Conservation (phyloP, 2,888 invertebrate genomes). For the Omphaloscelis lunosa region DNA sequence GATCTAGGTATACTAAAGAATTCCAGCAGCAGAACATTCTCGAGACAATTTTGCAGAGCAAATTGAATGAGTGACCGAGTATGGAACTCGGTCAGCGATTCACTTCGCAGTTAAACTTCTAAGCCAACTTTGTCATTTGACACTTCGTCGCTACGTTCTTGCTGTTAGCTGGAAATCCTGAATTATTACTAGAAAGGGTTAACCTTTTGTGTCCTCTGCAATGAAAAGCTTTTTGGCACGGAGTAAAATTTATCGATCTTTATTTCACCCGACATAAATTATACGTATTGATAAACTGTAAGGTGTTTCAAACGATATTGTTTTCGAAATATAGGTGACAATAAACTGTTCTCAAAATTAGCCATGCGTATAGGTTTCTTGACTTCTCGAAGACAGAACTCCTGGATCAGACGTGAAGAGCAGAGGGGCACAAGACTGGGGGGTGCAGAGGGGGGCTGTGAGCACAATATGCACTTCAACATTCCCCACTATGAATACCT, state of each 20-base stretch:
- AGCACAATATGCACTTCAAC: constrained; percentile 91
- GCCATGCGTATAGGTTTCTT: constrained; percentile 70
- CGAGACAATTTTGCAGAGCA: constrained; percentile 55
- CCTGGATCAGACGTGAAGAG: constrained; percentile 88
- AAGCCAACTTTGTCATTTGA: constrained; percentile 75
- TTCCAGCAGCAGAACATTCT: constrained; percentile 1
- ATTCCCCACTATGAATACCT: constrained; percentile 86
- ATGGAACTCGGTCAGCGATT: constrained; percentile 52
- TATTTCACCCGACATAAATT: not conserved
- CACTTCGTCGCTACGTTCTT: constrained; percentile 65
- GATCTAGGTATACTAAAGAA: not conserved
- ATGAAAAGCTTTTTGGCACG: constrained; percentile 39
- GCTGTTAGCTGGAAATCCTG: constrained; percentile 56
- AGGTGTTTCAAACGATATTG: constrained; percentile 6
- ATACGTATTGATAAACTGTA: constrained; percentile 3
- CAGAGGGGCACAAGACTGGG: constrained; percentile 68
- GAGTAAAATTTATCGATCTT: constrained; percentile 33
- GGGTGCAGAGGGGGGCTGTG: constrained; percentile 75
- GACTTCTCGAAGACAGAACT: constrained; percentile 81
- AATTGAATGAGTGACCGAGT: constrained; percentile 66
- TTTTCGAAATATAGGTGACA: constrained; percentile 25
- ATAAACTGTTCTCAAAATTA: constrained; percentile 44
- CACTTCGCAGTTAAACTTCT: constrained; percentile 69
- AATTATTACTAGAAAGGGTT: constrained; percentile 64
- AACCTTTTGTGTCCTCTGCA: constrained; percentile 51